Percentiles rank a stretch among this genome's conserved stretches.
phyloP scores from a whole-genome alignment of 2,113 vertebrate species.

The Mirza zaza region DNA sequence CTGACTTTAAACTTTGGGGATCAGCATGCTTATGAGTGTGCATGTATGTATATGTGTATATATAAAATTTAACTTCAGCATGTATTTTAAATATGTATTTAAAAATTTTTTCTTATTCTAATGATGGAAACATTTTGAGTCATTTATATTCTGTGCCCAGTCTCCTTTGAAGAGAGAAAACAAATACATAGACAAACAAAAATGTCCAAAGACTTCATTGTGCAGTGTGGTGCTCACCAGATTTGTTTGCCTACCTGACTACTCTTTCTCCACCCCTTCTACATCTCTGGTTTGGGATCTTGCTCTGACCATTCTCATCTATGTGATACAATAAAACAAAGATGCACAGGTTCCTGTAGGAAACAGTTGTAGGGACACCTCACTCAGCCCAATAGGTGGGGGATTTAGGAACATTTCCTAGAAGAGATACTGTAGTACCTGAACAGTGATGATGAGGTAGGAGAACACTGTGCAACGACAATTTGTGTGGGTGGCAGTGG shows the following conservation, averaged over 20 bases:
- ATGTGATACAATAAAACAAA: not conserved
- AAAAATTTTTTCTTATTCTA: not conserved
- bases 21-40: not conserved
- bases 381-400: rapidly evolving
- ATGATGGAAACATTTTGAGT: not conserved
- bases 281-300: not conserved
- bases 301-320: not conserved
- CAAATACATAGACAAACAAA: not conserved
- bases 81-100: not conserved
- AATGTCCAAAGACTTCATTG: not conserved
- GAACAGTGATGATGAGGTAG: not conserved
- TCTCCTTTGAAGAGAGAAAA: not conserved
- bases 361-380: not conserved
- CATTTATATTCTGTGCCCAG: not conserved
- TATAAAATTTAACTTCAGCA: not conserved
- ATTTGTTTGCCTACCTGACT: not conserved
- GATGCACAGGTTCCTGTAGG: not conserved
- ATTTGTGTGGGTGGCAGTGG: not conserved
- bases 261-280: not conserved
- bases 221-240: not conserved
- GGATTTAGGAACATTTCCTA: not conserved
- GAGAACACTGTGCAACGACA: not conserved
- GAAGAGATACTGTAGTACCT: not conserved
- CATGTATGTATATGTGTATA: not conserved
- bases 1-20: not conserved